These are phyloP conservation scores for Aromia moschata DNA, from an alignment of 2,888 invertebrate species.

Conservation along the genomic window DNA sequence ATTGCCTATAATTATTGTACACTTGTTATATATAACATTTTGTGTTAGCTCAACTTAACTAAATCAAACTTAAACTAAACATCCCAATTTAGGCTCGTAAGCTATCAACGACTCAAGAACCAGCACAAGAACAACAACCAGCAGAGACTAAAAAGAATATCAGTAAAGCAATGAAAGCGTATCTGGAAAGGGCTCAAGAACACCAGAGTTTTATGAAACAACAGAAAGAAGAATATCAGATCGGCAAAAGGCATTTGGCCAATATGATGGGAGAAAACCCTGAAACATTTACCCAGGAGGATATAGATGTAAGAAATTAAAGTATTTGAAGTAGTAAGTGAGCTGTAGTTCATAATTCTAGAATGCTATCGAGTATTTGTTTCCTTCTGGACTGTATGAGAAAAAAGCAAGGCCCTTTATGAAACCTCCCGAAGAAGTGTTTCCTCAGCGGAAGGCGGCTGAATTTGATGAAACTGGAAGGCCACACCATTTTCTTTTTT, in stretches of 20 bases:
- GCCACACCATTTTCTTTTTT: conserved; percentile 91
- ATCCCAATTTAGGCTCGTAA: neutral
- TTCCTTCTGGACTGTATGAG: conserved; percentile 93
- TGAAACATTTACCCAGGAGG: conserved; percentile 85
- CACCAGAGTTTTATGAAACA: conserved; percentile 86
- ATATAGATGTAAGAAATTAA: conserved; percentile 78
- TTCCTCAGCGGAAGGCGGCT: conserved; percentile 83
- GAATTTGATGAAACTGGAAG: conserved; percentile 91
- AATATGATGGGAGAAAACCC: conserved; percentile 99
- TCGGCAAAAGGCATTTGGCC: conserved; percentile 94
- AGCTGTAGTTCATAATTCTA: conserved; percentile 53
- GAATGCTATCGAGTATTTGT: conserved; percentile 91
- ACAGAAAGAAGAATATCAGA: conserved; percentile 82
- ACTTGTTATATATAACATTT: neutral
- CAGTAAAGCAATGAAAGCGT: conserved; percentile 90
- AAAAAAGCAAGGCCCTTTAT: conserved; percentile 87
- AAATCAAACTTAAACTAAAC: too few relatives aligned
- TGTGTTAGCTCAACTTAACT: too few relatives aligned
- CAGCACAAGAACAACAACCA: neutral
- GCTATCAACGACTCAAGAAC: neutral
- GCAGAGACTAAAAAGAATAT: conserved; percentile 67
- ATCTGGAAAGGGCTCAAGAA: conserved; percentile 81
- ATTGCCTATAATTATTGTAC: neutral
- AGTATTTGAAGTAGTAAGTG: conserved; percentile 8
- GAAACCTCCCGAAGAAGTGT: conserved; percentile 89